phyloP scores from a whole-genome alignment of 2,113 vertebrate species.

The Guaruba guarouba region DNA sequence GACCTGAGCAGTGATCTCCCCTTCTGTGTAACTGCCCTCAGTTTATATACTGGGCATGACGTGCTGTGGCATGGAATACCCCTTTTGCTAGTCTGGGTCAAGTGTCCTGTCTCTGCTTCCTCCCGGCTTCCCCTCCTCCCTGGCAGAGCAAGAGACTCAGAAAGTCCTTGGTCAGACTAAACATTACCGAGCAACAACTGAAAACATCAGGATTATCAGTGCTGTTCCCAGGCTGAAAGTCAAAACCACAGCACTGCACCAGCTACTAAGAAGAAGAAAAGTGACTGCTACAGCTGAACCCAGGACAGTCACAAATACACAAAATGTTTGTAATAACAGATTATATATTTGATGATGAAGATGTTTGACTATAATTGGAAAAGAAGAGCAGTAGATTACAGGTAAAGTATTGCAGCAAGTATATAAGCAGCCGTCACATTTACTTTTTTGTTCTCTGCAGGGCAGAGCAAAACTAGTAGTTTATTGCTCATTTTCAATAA shows the following conservation, averaged over 20 bases:
- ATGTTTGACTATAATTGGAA: not conserved
- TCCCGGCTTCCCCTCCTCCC: not conserved
- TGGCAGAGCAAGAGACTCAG: not conserved
- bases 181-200: not conserved
- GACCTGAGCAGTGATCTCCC: not conserved
- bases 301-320: not conserved
- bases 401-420: not conserved
- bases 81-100: not conserved
- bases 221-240: not conserved
- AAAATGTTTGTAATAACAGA: not conserved
- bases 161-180: not conserved
- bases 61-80: not conserved
- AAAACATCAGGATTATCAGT: not conserved
- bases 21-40: not conserved
- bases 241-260: not conserved
- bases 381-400: not conserved
- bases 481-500: slow-evolving; percentile 45
- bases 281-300: not conserved
- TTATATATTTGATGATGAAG: not conserved
- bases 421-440: not conserved
- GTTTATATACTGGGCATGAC: not conserved
- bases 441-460: not conserved
- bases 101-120: not conserved
- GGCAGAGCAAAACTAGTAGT: not conserved
- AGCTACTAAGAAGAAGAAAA: not conserved